Conservation (phyloP, 2,113 vertebrate genomes). For the Coregonus clupeaformis region DNA sequence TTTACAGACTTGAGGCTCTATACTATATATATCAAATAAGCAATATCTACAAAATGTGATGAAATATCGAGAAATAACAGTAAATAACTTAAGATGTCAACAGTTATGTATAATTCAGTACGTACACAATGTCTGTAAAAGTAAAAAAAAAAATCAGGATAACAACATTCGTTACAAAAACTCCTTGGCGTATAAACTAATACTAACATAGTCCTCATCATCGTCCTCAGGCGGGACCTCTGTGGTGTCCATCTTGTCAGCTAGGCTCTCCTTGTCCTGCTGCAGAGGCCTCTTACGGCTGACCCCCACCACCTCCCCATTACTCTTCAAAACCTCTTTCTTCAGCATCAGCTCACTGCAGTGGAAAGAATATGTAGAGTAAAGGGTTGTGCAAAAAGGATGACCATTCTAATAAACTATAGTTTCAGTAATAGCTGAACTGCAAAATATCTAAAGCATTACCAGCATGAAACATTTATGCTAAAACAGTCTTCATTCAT, state of each 20-base stretch:
- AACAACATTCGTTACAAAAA: not conserved
- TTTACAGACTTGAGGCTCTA: no score
- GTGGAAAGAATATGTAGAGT: not conserved
- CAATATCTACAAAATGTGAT: no score
- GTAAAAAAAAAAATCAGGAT: constrained; percentile 16
- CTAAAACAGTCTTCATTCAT: no score
- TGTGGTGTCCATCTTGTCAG: constrained; percentile 71
- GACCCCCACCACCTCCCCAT: constrained; percentile 66
- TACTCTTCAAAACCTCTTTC: constrained; percentile 65
- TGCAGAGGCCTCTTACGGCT: constrained; percentile 77
- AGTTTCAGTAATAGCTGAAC: no score
- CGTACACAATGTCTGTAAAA: no score
- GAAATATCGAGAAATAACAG: no score
- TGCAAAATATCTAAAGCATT: no score
- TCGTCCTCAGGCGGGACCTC: constrained; percentile 52
- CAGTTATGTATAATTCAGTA: no score
- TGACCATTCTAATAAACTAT: not conserved
- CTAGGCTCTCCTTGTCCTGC: constrained; percentile 53
- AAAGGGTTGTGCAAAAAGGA: not conserved
- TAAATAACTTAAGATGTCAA: no score
- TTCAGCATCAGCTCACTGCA: constrained; percentile 76
- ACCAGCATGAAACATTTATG: no score
- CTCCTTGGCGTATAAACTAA: no score
- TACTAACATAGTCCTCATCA: constrained; percentile 75
- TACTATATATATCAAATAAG: no score